phyloP scores from a whole-genome alignment of 2,113 vertebrate genomes.

The Poeciliopsis retropinna region DNA sequence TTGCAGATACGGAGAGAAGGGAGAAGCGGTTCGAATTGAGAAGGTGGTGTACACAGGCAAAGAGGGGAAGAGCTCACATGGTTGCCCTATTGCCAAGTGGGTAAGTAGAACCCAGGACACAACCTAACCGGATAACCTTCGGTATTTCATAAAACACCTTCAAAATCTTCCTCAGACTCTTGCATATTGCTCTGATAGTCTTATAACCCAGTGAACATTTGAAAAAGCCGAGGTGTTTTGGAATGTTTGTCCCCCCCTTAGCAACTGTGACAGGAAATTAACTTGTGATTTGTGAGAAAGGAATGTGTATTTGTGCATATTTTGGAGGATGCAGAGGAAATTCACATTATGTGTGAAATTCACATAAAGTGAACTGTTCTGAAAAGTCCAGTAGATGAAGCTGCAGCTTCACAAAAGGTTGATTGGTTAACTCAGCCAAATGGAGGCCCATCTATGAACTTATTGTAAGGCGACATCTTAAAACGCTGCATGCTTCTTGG shows the following conservation, averaged over 20 bases:
- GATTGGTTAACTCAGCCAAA: no score
- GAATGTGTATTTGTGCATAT: constrained; percentile 39
- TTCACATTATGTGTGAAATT: no score
- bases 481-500: no score
- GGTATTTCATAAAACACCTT: neutral
- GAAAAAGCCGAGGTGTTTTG: neutral
- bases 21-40: constrained; percentile 93
- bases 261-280: constrained; percentile 34
- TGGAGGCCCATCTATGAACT: no score
- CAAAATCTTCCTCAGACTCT: neutral
- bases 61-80: constrained; percentile 96
- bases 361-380: no score
- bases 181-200: neutral
- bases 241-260: constrained; percentile 3
- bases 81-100: constrained; percentile 99
- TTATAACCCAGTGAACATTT: neutral
- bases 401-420: no score
- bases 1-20: constrained; percentile 92
- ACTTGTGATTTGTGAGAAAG: constrained; percentile 24
- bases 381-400: no score
- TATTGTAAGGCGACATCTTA: no score
- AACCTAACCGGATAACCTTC: neutral
- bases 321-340: constrained; percentile 33
- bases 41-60: constrained; percentile 95
- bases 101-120: constrained; percentile 79